Evolutionary conservation across 2,113 vertebrate genomes (phyloP).

Genomic region (Sterna hirundo): DNA sequence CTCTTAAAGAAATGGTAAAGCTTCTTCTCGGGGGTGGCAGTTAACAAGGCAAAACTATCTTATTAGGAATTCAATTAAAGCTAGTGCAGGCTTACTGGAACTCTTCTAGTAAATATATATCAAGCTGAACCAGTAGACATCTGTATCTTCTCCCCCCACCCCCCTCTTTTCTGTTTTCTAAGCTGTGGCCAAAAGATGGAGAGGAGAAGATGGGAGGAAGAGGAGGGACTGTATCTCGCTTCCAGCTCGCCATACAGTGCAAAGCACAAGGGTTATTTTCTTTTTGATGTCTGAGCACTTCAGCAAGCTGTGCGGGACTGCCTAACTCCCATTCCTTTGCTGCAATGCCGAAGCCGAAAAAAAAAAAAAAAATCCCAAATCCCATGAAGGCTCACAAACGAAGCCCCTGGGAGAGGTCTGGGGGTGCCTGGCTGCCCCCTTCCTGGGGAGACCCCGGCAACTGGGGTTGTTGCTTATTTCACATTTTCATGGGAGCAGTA

Average conservation of each 20-base stretch:
- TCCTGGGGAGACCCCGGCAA: neutral
- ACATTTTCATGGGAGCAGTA: fast-evolving
- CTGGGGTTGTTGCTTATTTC: neutral
- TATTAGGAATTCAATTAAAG: neutral
- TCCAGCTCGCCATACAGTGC: fast-evolving
- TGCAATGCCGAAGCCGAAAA: neutral
- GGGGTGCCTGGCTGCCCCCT: neutral
- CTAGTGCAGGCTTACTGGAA: neutral
- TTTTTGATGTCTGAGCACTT: neutral
- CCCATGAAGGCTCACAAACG: neutral
- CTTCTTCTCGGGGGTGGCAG: neutral
- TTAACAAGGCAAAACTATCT: slow-evolving; percentile 13
- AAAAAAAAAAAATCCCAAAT: neutral
- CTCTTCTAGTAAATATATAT: neutral
- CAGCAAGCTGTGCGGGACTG: neutral
- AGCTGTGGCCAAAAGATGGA: neutral
- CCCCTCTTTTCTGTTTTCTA: neutral
- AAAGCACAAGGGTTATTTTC: neutral
- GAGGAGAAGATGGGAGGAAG: neutral
- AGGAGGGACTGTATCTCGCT: neutral
- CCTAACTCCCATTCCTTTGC: too few species aligned
- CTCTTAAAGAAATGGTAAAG: slow-evolving; percentile 7
- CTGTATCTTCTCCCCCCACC: neutral
- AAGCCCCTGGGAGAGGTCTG: neutral
- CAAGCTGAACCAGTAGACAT: neutral